These are phyloP conservation scores for Pedetes capensis DNA, from an alignment of 2,113 vertebrate species.

Conservation along the genomic window DNA sequence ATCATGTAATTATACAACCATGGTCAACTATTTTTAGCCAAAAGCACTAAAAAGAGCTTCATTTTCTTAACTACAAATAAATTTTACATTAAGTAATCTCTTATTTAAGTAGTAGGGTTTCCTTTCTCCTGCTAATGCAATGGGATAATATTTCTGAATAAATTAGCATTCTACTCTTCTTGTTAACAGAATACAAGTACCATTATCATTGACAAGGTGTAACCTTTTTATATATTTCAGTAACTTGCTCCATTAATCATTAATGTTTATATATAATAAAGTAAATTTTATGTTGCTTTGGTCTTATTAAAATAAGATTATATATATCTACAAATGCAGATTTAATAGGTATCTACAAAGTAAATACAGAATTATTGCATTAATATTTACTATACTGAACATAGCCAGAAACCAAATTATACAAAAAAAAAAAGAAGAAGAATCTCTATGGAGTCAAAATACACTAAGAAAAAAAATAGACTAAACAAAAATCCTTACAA, in stretches of 20 bases:
- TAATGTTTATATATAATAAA: neutral
- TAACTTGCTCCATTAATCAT: neutral
- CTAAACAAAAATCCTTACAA: too few relatives aligned
- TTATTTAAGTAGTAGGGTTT: neutral
- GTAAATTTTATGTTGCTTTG: neutral
- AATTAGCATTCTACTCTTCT: neutral
- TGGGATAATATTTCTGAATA: neutral
- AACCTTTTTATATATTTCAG: neutral
- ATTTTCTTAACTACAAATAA: neutral
- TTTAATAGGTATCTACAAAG: constrained; percentile 21
- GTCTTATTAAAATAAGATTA: neutral
- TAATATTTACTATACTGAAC: neutral
- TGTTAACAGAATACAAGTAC: neutral
- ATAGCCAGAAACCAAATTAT: neutral
- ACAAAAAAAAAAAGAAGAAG: neutral
- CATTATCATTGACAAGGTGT: neutral
- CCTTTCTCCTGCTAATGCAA: constrained; percentile 1
- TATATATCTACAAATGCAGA: neutral
- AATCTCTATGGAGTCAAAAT: neutral
- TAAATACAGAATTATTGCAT: neutral
- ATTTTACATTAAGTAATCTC: neutral
- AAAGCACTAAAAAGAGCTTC: neutral
- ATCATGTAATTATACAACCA: neutral
- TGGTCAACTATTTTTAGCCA: neutral
- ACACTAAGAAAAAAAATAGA: neutral